phyloP scores from a whole-genome alignment of 2,797 vertebrate species.

The Sternotherus odoratus region DNA sequence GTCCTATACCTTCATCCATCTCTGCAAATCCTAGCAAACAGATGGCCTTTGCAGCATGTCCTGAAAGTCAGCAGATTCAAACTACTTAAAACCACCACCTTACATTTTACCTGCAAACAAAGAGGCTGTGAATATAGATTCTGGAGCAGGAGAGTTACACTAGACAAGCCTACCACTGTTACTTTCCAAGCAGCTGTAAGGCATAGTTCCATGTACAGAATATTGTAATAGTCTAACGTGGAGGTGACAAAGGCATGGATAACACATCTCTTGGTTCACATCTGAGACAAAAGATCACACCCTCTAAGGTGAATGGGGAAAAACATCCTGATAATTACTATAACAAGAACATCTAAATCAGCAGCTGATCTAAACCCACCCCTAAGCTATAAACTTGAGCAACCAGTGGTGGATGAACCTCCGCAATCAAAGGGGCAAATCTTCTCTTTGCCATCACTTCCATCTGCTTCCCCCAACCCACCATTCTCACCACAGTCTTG shows the following conservation, averaged over 20 bases:
- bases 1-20: neutral
- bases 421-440: neutral
- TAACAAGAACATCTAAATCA: neutral
- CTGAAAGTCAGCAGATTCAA: neutral
- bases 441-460: neutral
- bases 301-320: neutral
- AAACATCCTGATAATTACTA: neutral
- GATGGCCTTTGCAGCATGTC: neutral
- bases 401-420: neutral
- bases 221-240: neutral
- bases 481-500: neutral
- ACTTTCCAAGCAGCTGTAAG: neutral
- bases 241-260: neutral
- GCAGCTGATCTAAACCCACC: neutral
- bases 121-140: neutral
- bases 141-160: neutral
- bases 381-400: neutral
- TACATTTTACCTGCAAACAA: neutral
- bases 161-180: neutral
- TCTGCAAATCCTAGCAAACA: neutral
- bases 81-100: neutral
- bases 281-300: too few species aligned
- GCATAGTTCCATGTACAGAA: neutral
- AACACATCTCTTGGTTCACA: neutral
- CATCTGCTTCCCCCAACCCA: neutral